Conservation (phyloP, 2,888 invertebrate genomes). For the Congeria kusceri region DNA sequence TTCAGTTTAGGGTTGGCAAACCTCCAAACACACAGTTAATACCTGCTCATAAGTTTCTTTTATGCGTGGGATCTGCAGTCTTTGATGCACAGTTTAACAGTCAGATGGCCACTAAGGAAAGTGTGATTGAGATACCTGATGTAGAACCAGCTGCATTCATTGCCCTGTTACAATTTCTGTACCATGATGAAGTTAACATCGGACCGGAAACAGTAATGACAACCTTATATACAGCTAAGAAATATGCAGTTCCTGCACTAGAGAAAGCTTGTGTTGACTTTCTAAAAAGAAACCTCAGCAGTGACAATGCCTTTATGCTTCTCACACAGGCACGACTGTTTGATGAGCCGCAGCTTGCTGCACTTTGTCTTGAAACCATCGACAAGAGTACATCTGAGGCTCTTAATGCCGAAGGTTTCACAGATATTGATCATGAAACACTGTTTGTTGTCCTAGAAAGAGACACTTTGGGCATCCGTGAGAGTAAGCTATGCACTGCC, state of each 20-base stretch:
- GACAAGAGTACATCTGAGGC: conserved; percentile 94
- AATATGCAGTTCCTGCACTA: conserved; percentile 93
- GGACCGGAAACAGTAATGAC: conserved; percentile 95
- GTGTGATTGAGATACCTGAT: conserved; percentile 92
- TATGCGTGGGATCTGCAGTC: conserved; percentile 93
- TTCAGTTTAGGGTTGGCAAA: conserved; percentile 92
- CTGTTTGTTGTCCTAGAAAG: conserved; percentile 91
- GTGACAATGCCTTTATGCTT: conserved; percentile 93
- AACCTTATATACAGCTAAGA: conserved; percentile 94
- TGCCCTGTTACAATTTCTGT: conserved; percentile 89
- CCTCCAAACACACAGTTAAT: conserved; percentile 88
- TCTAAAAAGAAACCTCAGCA: conserved; percentile 90
- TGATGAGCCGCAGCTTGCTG: conserved; percentile 93
- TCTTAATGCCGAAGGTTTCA: conserved; percentile 91
- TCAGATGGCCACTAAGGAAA: conserved; percentile 80
- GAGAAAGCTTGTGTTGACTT: conserved; percentile 94
- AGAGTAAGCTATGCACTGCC: conserved; percentile 91
- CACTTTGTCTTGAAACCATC: conserved; percentile 92
- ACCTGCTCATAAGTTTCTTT: conserved; percentile 90
- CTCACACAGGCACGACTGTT: conserved; percentile 92
- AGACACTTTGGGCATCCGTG: conserved; percentile 92
- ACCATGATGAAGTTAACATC: conserved; percentile 93
- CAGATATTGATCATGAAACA: conserved; percentile 93
- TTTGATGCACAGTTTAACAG: conserved; percentile 96
- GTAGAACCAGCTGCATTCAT: conserved; percentile 93